Percentiles rank a stretch among this genome's conserved stretches.
phyloP scores from a whole-genome alignment of 2,888 invertebrate species.

The Phorcus lineatus region DNA sequence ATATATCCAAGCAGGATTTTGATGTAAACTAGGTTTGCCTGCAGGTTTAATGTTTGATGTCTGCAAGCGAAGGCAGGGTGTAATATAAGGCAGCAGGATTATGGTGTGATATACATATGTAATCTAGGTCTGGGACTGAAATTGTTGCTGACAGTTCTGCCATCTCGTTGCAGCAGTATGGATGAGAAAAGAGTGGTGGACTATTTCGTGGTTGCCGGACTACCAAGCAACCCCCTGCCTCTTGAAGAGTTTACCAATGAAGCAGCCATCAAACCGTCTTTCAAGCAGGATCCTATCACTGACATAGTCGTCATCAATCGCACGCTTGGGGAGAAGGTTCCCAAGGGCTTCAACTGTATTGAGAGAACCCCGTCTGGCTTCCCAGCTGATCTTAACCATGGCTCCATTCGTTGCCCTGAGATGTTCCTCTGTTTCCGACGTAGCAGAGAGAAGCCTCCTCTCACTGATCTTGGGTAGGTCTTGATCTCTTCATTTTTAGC shows the following conservation, averaged over 20 bases:
- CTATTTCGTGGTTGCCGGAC: slow-evolving; percentile 98
- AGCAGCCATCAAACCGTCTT: slow-evolving; percentile 85
- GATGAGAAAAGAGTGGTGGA: slow-evolving; percentile 85
- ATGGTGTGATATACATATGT: too few relatives aligned
- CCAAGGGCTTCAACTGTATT: slow-evolving; percentile 68
- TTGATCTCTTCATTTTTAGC: background rate
- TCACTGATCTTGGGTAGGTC: slow-evolving; percentile 94
- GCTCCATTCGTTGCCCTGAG: slow-evolving; percentile 93
- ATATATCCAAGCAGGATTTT: too few relatives aligned
- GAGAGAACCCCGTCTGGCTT: slow-evolving; percentile 80
- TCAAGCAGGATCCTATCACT: slow-evolving; percentile 88
- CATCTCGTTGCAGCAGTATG: slow-evolving; percentile 49
- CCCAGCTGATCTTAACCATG: slow-evolving; percentile 97
- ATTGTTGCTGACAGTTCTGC: background rate
- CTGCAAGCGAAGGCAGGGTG: too few relatives aligned
- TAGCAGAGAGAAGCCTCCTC: slow-evolving; percentile 94
- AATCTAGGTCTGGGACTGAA: too few relatives aligned
- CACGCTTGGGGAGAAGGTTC: slow-evolving; percentile 85
- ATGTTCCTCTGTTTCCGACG: slow-evolving; percentile 94
- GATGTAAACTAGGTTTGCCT: too few relatives aligned
- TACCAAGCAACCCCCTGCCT: slow-evolving; percentile 85
- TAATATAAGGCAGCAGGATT: too few relatives aligned
- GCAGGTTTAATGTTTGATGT: too few relatives aligned
- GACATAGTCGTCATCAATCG: slow-evolving; percentile 96
- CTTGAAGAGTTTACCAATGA: slow-evolving; percentile 87